Conservation (phyloP, 1,140 invertebrate species). For the Atta cephalotes region DNA sequence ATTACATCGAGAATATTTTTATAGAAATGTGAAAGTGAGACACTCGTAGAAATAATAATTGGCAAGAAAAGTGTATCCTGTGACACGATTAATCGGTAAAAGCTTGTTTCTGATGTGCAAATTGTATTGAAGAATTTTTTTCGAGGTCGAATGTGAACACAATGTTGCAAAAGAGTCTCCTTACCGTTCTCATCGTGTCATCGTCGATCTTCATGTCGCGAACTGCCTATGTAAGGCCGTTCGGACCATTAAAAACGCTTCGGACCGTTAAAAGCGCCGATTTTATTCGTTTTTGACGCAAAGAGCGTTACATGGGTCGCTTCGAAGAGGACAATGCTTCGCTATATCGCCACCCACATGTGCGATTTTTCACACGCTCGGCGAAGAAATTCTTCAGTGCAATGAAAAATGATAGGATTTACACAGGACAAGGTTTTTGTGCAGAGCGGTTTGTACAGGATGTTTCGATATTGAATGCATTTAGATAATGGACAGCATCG, state of each 20-base stretch:
- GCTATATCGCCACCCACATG: constrained; percentile 29
- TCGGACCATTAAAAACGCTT: constrained; percentile 17
- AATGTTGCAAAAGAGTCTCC: constrained; percentile 31
- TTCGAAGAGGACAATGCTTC: constrained; percentile 35
- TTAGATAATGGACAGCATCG: constrained; percentile 1
- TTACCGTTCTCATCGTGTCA: constrained; percentile 18
- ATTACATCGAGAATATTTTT: background rate
- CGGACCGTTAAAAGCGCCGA: constrained; percentile 49
- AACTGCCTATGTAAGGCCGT: constrained; percentile 39
- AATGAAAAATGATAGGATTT: constrained; percentile 49
- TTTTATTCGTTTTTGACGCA: constrained; percentile 27
- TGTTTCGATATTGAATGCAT: constrained; percentile 26
- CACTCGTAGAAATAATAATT: background rate
- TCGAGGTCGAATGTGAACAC: constrained; percentile 40
- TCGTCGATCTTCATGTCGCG: constrained; percentile 51
- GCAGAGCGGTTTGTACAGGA: background rate
- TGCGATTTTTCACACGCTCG: constrained; percentile 52
- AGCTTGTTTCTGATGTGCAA: constrained; percentile 20
- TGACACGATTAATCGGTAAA: constrained; percentile 25
- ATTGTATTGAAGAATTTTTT: constrained; percentile 32
- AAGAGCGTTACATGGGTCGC: constrained; percentile 11
- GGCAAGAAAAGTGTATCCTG: constrained; percentile 25
- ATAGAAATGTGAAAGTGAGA: constrained; percentile 9
- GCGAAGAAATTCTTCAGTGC: constrained; percentile 32
- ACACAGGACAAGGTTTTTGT: background rate